phyloP scores from a whole-genome alignment of 1,140 invertebrate genomes.

The Drosophila tsacasi region DNA sequence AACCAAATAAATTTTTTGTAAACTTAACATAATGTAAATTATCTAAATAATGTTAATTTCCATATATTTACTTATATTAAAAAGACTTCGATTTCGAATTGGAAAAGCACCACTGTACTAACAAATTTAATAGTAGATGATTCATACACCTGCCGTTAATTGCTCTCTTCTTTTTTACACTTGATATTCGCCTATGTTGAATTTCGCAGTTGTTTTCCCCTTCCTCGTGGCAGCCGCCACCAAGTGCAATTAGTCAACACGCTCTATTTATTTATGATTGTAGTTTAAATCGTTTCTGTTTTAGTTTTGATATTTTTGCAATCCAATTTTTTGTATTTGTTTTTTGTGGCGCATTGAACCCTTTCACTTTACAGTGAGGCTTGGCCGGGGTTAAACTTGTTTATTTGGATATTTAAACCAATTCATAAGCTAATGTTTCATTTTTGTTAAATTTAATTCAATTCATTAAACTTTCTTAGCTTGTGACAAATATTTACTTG shows the following conservation, averaged over 20 bases:
- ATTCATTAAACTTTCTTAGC: too few species aligned
- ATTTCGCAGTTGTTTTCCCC: conserved; percentile 11
- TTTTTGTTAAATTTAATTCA: too few species aligned
- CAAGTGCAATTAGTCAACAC: conserved; percentile 57
- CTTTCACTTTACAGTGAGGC: conserved; percentile 54
- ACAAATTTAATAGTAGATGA: conserved; percentile 58
- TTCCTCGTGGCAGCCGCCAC: conserved; percentile 13
- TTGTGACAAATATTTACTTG: too few species aligned
- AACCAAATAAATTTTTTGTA: background rate
- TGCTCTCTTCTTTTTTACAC: conserved; percentile 39
- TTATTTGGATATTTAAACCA: background rate
- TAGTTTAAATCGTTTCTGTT: conserved; percentile 18
- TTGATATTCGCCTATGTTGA: conserved; percentile 40
- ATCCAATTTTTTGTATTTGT: conserved; percentile 12
- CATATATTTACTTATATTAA: background rate
- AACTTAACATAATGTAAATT: too few species aligned
- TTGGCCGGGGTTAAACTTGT: background rate
- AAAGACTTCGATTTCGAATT: background rate
- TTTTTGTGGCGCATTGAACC: conserved; percentile 62
- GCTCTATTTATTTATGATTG: conserved; percentile 60
- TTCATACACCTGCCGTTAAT: conserved; percentile 52
- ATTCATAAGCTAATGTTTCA: too few species aligned
- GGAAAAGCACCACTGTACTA: background rate
- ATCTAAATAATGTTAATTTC: background rate
- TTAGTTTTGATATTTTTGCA: conserved; percentile 17